Conservation (phyloP, 37 sponge, comb jelly and placozoan species). For the Ianthella basta region DNA sequence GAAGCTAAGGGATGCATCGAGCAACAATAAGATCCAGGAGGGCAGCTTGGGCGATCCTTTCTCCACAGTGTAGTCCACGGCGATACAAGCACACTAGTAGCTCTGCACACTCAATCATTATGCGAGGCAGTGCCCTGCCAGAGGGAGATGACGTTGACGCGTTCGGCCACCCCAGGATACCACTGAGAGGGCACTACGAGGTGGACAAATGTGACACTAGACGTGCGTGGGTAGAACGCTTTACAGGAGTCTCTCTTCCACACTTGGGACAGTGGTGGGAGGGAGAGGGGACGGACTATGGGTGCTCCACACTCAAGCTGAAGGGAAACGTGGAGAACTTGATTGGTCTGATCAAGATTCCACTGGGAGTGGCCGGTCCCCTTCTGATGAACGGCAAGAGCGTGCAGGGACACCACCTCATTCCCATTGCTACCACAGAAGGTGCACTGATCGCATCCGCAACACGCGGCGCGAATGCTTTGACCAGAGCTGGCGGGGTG, state of each 20-base stretch:
- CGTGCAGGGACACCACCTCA: constrained; percentile 58
- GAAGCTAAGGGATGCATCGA: too few relatives aligned
- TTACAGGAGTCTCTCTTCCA: constrained; percentile 41
- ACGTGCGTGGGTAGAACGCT: constrained; percentile 67
- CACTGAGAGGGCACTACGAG: constrained; percentile 71
- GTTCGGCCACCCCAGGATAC: constrained; percentile 74
- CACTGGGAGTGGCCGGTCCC: constrained; percentile 69
- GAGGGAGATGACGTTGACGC: constrained; percentile 45
- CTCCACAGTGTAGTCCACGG: too few relatives aligned
- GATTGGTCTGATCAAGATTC: constrained; percentile 75
- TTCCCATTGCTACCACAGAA: constrained; percentile 83
- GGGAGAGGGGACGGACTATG: constrained; percentile 54
- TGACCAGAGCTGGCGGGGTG: constrained; percentile 74
- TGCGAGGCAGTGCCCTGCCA: too few relatives aligned
- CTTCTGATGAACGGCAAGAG: constrained; percentile 58
- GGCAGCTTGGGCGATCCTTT: too few relatives aligned
- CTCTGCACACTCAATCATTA: too few relatives aligned
- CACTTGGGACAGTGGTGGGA: constrained; percentile 75
- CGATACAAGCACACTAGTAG: too few relatives aligned
- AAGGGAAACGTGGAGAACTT: constrained; percentile 83
- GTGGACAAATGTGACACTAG: constrained; percentile 45
- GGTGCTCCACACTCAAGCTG: constrained; percentile 54
- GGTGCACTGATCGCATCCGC: constrained; percentile 80
- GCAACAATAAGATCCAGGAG: too few relatives aligned
- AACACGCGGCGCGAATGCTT: constrained; percentile 68